phyloP scores from a whole-genome alignment of 2,797 vertebrate genomes.

The Onychomys leucogaster region DNA sequence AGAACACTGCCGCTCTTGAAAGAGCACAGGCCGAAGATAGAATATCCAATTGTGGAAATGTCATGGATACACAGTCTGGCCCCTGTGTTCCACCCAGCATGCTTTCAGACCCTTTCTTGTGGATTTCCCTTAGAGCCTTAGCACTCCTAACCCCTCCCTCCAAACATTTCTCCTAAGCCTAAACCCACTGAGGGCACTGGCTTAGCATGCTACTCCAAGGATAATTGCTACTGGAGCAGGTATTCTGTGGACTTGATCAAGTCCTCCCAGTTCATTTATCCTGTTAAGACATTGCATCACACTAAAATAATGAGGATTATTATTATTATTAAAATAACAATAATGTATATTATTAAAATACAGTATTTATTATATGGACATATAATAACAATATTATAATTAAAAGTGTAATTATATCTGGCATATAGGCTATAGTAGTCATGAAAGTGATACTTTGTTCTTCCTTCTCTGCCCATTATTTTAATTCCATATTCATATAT shows the following conservation, averaged over 20 bases:
- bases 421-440: neutral
- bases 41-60: neutral
- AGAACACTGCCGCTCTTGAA: neutral
- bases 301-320: neutral
- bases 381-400: neutral
- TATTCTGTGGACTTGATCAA: neutral
- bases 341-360: neutral
- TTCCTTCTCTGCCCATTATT: neutral
- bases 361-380: neutral
- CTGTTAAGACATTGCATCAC: neutral
- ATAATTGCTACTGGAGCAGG: neutral
- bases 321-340: neutral
- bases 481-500: neutral
- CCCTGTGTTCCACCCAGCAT: neutral
- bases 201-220: neutral
- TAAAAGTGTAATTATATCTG: neutral
- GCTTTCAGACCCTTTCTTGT: neutral
- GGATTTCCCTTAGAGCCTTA: neutral
- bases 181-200: neutral
- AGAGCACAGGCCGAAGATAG: neutral
- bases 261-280: neutral
- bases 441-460: neutral
- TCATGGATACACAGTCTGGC: neutral
- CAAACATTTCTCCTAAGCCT: neutral
- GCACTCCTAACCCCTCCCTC: accelerated